A percentile compares a stretch with the other conserved stretches of the same genome.
phyloP scores from a whole-genome alignment of 2,113 vertebrate genomes.

The Xiphophorus maculatus region DNA sequence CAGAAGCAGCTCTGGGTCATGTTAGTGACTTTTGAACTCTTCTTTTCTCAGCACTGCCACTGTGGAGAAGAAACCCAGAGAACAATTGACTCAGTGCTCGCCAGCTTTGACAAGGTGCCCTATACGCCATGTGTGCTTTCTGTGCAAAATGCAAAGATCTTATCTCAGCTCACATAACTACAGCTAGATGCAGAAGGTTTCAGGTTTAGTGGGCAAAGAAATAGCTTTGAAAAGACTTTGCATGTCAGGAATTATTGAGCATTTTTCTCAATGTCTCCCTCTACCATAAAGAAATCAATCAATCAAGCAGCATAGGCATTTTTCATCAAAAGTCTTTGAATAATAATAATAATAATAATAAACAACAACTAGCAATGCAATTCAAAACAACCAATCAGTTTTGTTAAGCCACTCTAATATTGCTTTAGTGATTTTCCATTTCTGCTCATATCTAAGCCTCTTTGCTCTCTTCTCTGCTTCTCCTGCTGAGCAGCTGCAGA shows the following conservation, averaged over 20 bases:
- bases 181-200: not conserved
- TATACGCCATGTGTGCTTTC: not conserved
- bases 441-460: not conserved
- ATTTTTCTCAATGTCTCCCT: not conserved
- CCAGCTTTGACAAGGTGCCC: slow-evolving; percentile 72
- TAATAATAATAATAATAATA: too few relatives aligned
- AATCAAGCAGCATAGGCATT: not conserved
- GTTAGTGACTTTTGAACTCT: not conserved
- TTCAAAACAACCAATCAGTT: not conserved
- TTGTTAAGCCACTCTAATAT: not conserved
- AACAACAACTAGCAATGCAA: not conserved
- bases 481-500: slow-evolving; percentile 79
- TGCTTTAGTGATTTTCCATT: not conserved
- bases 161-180: not conserved
- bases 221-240: not conserved
- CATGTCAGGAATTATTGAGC: not conserved
- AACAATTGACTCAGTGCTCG: slow-evolving; percentile 59
- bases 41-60: slow-evolving; percentile 66
- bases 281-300: not conserved
- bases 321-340: not conserved
- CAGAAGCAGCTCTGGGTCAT: not conserved
- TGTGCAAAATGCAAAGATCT: too few relatives aligned
- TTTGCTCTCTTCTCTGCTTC: not conserved
- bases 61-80: slow-evolving; percentile 70
- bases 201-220: not conserved